Evolutionary conservation across 2,888 invertebrate species (phyloP), one percentile per base, ranked within the genome.

Genomic region (Drosophila putrida): DNA sequence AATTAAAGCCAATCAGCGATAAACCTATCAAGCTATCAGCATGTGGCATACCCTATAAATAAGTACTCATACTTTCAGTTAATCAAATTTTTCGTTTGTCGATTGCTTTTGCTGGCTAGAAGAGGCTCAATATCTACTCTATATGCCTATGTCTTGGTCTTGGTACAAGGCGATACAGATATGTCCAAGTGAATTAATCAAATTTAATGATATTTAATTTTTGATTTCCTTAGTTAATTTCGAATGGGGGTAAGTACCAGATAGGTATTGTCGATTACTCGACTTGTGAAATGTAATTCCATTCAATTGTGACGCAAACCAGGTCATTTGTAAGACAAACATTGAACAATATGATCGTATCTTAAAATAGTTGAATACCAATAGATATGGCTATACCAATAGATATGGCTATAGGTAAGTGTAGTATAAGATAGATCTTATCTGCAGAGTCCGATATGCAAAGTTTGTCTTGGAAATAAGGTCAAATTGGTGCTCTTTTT

Each of bases 181-280:
- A 66, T 87, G 89, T 85, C 86, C 86, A 68, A 71, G 71, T 80
- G 53, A 71, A 80, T 89, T 85, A 82, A 85, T 85, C 83, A 85
- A 85, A 88, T 85, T 77, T 85, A 89, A 88, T 85, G 88, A 88
- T 89, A 89, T 82, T 85, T 88, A 88, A 82, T 85, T 88, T 75
- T 75, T 63, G 68, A 50, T 67, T 63, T 58, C 27, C 33, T 46
- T 62, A 62, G 55, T 54, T 49, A 31, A 72, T 71, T 68, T 33
- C 36, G 67, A 44, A 51, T 51, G 39, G 55, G 39, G 28, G 33
- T 38, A 39, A 53, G 58, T 65, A 41, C 49, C 28, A 13, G 61
- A 31, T 57, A 33, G 46, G 20, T 13, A 46, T 67, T 54, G 54
- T 35, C 65, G 64, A 75, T 65, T 60, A 66, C 25, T 65, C 50